Percentiles rank a stretch among this genome's conserved stretches.
Conservation (phyloP, 1,140 invertebrate species). For the Aricia agestis region DNA sequence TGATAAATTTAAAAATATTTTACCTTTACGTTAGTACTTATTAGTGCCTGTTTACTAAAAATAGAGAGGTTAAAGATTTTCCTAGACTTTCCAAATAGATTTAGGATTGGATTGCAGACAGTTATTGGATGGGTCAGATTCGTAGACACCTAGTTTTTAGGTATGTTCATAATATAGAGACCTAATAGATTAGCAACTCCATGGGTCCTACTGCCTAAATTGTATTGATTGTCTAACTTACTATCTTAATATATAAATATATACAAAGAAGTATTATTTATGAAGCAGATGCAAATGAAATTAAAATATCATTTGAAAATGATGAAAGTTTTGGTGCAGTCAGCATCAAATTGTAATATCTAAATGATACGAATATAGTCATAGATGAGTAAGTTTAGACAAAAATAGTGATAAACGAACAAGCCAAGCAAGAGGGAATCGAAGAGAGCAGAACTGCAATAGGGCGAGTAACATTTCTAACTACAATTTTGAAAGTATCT, state of each 20-base stretch:
- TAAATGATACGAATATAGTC: not conserved
- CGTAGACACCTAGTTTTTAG: conserved; percentile 55
- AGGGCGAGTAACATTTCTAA: conserved; percentile 71
- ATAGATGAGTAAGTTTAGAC: conserved; percentile 9
- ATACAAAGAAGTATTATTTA: not conserved
- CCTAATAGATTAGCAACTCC: conserved; percentile 65
- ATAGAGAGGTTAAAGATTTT: not conserved
- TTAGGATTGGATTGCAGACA: conserved; percentile 25
- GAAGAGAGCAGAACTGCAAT: conserved; percentile 56
- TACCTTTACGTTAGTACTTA: too few relatives aligned
- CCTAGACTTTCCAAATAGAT: not conserved
- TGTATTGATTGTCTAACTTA: conserved; percentile 40
- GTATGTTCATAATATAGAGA: conserved; percentile 50
- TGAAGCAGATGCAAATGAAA: not conserved
- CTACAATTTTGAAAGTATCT: conserved; percentile 57
- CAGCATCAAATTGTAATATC: not conserved
- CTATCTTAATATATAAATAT: conserved; percentile 12
- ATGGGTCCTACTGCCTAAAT: conserved; percentile 63
- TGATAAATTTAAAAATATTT: not conserved
- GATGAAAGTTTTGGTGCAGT: not conserved
- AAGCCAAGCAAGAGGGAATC: conserved; percentile 57
- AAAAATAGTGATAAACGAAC: conserved; percentile 45
- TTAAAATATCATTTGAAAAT: not conserved
- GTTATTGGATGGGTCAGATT: conserved; percentile 69
- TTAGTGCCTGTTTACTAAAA: not conserved